phyloP scores from a whole-genome alignment of 1,140 invertebrate genomes.

The Cydia fagiglandana region DNA sequence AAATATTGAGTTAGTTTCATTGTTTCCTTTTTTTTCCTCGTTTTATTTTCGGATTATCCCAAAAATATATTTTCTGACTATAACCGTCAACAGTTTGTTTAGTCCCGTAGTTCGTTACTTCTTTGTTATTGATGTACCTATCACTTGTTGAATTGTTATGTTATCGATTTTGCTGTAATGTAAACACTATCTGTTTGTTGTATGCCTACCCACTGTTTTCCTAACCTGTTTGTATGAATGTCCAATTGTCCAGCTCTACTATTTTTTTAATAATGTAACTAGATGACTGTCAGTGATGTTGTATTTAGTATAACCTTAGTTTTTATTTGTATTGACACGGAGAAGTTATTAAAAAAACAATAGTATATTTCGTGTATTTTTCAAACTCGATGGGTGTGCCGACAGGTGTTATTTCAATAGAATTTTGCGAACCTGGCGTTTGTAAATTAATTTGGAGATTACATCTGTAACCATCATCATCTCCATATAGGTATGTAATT shows the following conservation, averaged over 20 bases:
- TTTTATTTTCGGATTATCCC: constrained; percentile 24
- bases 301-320: background rate
- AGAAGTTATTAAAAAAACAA: background rate
- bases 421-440: no score
- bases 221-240: background rate
- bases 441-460: no score
- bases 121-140: constrained; percentile 1
- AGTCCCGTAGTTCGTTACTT: background rate
- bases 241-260: background rate
- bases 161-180: constrained; percentile 6
- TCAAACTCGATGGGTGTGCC: no score
- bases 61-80: constrained; percentile 15
- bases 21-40: constrained; percentile 33
- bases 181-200: constrained; percentile 5
- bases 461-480: no score
- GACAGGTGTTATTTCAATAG: no score
- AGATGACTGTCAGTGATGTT: background rate
- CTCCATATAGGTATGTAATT: no score
- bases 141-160: constrained; percentile 8
- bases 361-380: no score
- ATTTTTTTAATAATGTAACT: constrained; percentile 4
- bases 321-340: background rate
- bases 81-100: background rate
- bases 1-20: constrained; percentile 47
- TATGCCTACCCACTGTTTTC: constrained; percentile 3